Percentiles rank a stretch among this genome's conserved stretches.
phyloP scores from a whole-genome alignment of 2,113 vertebrate species.

The Galbula dea region DNA sequence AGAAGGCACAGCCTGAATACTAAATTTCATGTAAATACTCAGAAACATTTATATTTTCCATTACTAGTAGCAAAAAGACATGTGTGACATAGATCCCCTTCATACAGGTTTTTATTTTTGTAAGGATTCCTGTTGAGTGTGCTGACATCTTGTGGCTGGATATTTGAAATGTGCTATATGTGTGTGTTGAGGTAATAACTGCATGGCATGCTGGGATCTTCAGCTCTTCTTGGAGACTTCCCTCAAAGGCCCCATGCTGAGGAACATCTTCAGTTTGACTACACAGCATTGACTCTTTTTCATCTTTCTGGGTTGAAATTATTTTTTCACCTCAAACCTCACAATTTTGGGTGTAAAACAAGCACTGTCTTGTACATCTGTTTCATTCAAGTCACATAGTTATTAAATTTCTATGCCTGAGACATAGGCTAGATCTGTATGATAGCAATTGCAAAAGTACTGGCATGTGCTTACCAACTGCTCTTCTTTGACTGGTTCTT shows the following conservation, averaged over 20 bases:
- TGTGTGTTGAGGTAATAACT: not conserved
- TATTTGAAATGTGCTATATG: not conserved
- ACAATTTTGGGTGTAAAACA: not conserved
- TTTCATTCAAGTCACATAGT: not conserved
- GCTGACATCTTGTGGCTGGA: slow-evolving; percentile 65
- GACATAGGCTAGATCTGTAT: not conserved
- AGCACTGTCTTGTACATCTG: not conserved
- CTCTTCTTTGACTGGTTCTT: slow-evolving; percentile 1
- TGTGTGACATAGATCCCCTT: not conserved
- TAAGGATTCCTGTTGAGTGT: slow-evolving; percentile 36
- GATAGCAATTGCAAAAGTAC: not conserved
- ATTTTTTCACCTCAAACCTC: not conserved
- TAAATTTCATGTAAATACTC: not conserved
- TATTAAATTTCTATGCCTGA: not conserved
- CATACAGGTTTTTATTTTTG: not conserved
- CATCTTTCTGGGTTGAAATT: not conserved
- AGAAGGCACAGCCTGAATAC: not conserved
- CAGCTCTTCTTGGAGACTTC: not conserved
- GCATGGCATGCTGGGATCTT: not conserved
- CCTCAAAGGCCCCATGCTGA: not conserved
- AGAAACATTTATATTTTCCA: not conserved
- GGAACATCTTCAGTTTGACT: not conserved
- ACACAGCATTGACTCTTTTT: not conserved
- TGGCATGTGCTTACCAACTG: not conserved
- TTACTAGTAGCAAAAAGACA: not conserved